Evolutionary conservation across 2,113 vertebrate genomes (phyloP).

Genomic region (western clawed frog (Xenopus tropicalis)): UCB_Xtro_10.0 CM004444.2:8251501-8252000

Average conservation of each 20-base stretch:
- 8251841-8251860: too few relatives aligned
- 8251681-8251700: slow-evolving; percentile 60
- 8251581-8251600: slow-evolving; percentile 93
- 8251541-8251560: slow-evolving; percentile 99
- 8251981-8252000: too few relatives aligned
- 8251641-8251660: slow-evolving; percentile 75
- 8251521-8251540: slow-evolving; percentile 98
- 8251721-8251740: slow-evolving; percentile 6
- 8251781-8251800: too few relatives aligned
- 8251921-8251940: too few relatives aligned
- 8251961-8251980: too few relatives aligned
- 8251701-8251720: slow-evolving; percentile 2
- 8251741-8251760: neutral
- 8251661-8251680: slow-evolving; percentile 83
- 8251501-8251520: slow-evolving; percentile 98
- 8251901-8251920: too few relatives aligned
- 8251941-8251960: too few relatives aligned
- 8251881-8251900: too few relatives aligned
- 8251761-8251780: neutral
- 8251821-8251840: neutral
- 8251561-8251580: slow-evolving; percentile 98
- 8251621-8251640: slow-evolving; percentile 84
- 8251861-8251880: too few relatives aligned
- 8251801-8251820: neutral
- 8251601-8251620: slow-evolving; percentile 93